Percentiles rank a stretch among this genome's conserved stretches.
phyloP scores from a whole-genome alignment of 1,140 invertebrate species.

The Achroia grisella region DNA sequence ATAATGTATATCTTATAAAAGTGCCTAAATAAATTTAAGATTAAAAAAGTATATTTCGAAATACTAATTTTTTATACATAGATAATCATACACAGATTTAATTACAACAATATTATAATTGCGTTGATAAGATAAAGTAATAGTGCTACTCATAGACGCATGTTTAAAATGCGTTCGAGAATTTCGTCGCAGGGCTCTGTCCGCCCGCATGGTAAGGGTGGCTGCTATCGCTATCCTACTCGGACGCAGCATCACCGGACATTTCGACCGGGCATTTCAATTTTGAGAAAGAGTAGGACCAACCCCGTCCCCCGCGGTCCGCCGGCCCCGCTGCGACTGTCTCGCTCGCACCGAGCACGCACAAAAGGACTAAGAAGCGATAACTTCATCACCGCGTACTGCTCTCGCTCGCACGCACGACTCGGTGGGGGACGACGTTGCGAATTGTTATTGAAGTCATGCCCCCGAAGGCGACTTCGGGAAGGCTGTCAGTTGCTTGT shows the following conservation, averaged over 20 bases:
- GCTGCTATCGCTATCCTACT: slow-evolving; percentile 66
- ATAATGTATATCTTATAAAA: too few species aligned
- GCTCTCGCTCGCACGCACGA: slow-evolving; percentile 60
- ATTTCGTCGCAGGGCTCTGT: slow-evolving; percentile 56
- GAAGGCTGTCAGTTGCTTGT: slow-evolving; percentile 71
- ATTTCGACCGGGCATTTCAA: slow-evolving; percentile 73
- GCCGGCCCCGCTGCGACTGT: slow-evolving; percentile 22
- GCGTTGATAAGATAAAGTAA: too few species aligned
- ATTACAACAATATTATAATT: too few species aligned
- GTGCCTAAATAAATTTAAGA: too few species aligned
- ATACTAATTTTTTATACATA: too few species aligned
- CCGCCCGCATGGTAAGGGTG: slow-evolving; percentile 67
- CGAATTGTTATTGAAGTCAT: slow-evolving; percentile 74
- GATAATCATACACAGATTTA: too few species aligned
- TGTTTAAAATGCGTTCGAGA: slow-evolving; percentile 66
- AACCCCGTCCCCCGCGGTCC: slow-evolving; percentile 43
- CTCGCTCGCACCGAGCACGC: slow-evolving; percentile 57
- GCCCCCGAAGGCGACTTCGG: slow-evolving; percentile 71
- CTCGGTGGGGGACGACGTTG: slow-evolving; percentile 70
- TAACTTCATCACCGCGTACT: slow-evolving; percentile 65
- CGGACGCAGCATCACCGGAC: slow-evolving; percentile 71
- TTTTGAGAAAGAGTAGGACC: slow-evolving; percentile 72
- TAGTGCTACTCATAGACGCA: too few species aligned
- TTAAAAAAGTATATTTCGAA: too few species aligned
- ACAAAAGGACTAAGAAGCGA: slow-evolving; percentile 68